Evolutionary conservation across 2,888 invertebrate genomes (phyloP), one percentile per base, ranked within the genome.

Genomic region (Odontocolon sp.): DNA sequence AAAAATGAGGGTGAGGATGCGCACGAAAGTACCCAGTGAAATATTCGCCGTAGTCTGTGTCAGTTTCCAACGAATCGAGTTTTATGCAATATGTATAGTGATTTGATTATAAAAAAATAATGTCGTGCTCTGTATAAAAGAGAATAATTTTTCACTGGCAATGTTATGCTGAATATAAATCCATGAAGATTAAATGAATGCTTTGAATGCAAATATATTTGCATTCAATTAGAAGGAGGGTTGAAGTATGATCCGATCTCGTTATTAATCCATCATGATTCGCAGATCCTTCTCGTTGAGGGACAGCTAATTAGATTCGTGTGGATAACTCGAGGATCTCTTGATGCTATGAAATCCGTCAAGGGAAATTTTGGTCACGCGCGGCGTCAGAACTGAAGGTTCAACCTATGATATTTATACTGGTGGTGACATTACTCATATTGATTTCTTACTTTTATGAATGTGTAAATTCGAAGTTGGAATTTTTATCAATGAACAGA

Each of bases 261-360:
- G 45, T 71, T 56, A 56, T 57, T 28, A 45, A 64, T 57, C 38
- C 64, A 23, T 64, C 64, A 47, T 28, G 28, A 61, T 69, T 64
- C 36, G 18, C n/a, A 14, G 26, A 26, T 36, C 47, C 36, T 71
- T 45, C n/a, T 33, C 26, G 11, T 63, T 64, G 56, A 64, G 45
- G 16, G 63, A 71, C 63, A 38, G 71, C 23, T 64, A 56, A 63
- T 71, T 45, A 56, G 42, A 52, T 42, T 54, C 16, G 47, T 26
- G 18, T 6, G 57, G 42, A 56, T 23, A 56, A 11, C 31, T 38
- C 31, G 42, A 18, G 33, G 11, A 31, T 31, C 26, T 8, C 18
- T 45, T 23, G n/a, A 28, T 45, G 18, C 31, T n/a, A 40, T 52
- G 18, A 45, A 67, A 56, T 33, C 54, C 54, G 28, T 23, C 4